Evolutionary conservation across 2,888 invertebrate genomes (phyloP), one percentile per base, ranked within the genome.

Genomic region (Sphaerophoria rueppellii): DNA sequence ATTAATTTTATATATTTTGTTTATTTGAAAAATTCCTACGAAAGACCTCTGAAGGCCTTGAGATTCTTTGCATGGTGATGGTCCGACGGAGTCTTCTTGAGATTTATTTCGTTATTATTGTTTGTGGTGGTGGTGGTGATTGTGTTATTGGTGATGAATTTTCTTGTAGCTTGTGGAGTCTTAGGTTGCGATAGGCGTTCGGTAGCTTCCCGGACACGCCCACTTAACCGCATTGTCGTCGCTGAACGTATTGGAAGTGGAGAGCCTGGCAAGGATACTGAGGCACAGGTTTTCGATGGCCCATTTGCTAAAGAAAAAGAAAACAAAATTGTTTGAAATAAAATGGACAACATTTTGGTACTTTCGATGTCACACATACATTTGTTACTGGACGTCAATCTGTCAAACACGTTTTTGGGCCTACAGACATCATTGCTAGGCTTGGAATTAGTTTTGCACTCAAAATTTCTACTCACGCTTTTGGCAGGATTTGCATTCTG

Each of bases 191-290:
- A 89, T 87, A 91, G 89, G 88, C 92, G 89, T 88, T 92, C 89
- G 77, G 92, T 91, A 81, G 92, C 92, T 88, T 92, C 92, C 60
- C 91, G 91, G 11, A 92, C 91, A 40, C 92, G 91, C 87, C 91
- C 91, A 82, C 92, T 92, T 91, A 93, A 90, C 90, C 92, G 91
- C 88, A 92, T 90, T 87, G 91, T 87, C 86, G 91, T 88, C 74
- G 87, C 63, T 74, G 87, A 86, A 74, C 79, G 34, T 89, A 89
- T 73, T 88, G 88, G 69, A 89, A 89, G 82, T 89, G 82, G 74
- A 4, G 93, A 93, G 74, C 91, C 91, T 87, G 92, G 92, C 89
- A 92, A 89, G 70, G 91, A 92, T 78, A 90, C 89, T 61, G 91
- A 89, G 74, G 77, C 58, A 77, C 71, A 79, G 63, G 86, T 85